Base-by-base conservation (phyloP, 2,797 vertebrate species). In the Sebastes kiyomatsui region DNA sequence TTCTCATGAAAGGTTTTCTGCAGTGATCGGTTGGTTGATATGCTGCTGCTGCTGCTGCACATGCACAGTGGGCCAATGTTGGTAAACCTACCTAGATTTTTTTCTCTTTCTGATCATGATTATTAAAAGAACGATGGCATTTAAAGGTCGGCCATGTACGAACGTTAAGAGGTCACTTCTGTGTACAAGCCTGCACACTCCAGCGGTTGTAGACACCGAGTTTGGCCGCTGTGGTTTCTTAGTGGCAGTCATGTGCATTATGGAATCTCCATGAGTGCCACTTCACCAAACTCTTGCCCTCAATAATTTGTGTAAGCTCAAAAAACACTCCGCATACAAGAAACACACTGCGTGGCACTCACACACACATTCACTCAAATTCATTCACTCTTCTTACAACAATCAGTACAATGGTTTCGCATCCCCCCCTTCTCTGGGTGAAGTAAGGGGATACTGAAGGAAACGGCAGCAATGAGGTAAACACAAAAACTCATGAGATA, bases 401-500 rank as follows among this genome's bases (percentile, higher is more conserved):
- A 86, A 82, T 88, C 80, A 87, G 72, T 81, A 87, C 80, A 86
- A 93, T 87, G 90, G 71, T 91, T 87, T 80, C 82, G 67, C 61
- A 69, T 11, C 66, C 67, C 60, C 30, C 10, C 72, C 72, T 22
- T 52, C 78, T 77, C 64, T 77, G 72, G 75, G 77, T 76, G 61
- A 77, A 80, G 81, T 27, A 55, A 75, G 75, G 80, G 85, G 90
- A 88, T 66, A 52, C 75, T 79, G 27, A 89, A 90, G 77, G 70
- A 90, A 87, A 93, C 79, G 86, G 88, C 85, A 92, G 88, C 91
- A 75, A 93, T 89, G 92, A 93, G 88, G 94, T 94, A 92, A 95
- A 94, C 91, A 84, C 79, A 88, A 86, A 93, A 91, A 91, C 88
- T 83, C 80, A 88, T 86, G 90, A 93, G 95, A 90, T 97, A 97